These are phyloP conservation scores for Corbicula japonica DNA, from an alignment of 2,888 invertebrate genomes.

Conservation along the genomic window DNA sequence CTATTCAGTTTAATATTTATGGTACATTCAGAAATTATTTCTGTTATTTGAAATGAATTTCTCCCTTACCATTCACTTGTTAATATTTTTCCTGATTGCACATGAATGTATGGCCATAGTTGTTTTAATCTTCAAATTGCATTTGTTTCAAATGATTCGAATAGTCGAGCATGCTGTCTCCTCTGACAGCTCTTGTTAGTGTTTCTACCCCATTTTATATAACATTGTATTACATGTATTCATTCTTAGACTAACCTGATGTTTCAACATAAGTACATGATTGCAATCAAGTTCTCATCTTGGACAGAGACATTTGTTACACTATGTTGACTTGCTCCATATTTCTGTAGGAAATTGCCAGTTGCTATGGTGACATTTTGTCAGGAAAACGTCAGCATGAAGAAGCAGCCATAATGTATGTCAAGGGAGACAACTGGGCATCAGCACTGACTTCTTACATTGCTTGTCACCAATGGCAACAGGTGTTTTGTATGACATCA, in stretches of 20 bases:
- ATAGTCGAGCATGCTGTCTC: too few species aligned
- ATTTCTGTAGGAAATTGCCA: constrained; percentile 79
- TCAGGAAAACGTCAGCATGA: constrained; percentile 90
- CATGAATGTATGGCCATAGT: too few species aligned
- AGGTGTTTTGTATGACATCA: constrained; percentile 89
- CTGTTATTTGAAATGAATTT: too few species aligned
- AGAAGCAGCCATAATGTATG: constrained; percentile 94
- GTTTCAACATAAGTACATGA: background rate
- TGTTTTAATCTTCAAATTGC: too few species aligned
- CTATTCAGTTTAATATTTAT: too few species aligned
- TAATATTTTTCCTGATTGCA: too few species aligned
- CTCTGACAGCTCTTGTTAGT: too few species aligned
- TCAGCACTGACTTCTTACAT: constrained; percentile 92
- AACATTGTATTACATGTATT: background rate
- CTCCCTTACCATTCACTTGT: too few species aligned
- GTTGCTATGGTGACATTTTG: constrained; percentile 91
- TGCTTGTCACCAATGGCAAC: constrained; percentile 91
- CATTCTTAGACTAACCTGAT: background rate
- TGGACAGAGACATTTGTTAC: background rate
- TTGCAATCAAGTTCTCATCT: background rate
- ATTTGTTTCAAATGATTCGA: too few species aligned
- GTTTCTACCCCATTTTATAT: background rate
- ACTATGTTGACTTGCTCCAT: background rate
- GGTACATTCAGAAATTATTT: too few species aligned
- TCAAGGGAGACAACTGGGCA: constrained; percentile 89